Conservation (phyloP, 2,797 vertebrate species). For the Peromyscus aztecus region DNA sequence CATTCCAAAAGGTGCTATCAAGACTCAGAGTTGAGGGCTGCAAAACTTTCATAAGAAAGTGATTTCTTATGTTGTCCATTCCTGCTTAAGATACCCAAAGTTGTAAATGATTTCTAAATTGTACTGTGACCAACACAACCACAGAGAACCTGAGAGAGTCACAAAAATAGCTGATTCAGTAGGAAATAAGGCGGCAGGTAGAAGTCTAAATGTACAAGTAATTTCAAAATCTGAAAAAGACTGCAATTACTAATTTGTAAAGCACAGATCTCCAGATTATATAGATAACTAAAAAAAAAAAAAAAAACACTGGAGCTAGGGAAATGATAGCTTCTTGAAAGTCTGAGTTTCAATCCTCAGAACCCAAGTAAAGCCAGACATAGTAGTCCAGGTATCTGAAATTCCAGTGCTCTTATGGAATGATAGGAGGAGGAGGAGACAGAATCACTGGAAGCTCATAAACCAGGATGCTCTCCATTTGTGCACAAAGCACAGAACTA, state of each 20-base stretch:
- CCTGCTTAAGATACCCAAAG: not conserved
- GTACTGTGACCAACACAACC: not conserved
- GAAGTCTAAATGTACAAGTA: not conserved
- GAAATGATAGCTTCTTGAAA: not conserved
- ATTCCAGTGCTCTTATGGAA: not conserved
- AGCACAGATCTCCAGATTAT: not conserved
- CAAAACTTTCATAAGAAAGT: not conserved
- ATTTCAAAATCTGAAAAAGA: not conserved
- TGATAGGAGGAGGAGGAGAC: not conserved
- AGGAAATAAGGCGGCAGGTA: constrained; percentile 12
- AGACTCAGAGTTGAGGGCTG: not conserved
- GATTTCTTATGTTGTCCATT: not conserved
- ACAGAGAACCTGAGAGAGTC: not conserved
- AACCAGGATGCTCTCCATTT: not conserved
- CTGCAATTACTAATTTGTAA: not conserved
- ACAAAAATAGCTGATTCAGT: not conserved
- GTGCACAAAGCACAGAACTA: not conserved
- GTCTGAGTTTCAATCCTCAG: not conserved
- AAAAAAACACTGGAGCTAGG: not conserved
- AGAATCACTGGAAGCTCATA: not conserved
- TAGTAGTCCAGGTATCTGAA: too few relatives aligned
- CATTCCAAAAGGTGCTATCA: not conserved
- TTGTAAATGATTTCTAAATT: not conserved
- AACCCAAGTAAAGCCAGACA: not conserved
- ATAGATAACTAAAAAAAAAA: not conserved